A percentile compares a stretch with the other conserved stretches of the same genome.
phyloP scores from a whole-genome alignment of 2,888 invertebrate species.

The Eristalinus aeneus region DNA sequence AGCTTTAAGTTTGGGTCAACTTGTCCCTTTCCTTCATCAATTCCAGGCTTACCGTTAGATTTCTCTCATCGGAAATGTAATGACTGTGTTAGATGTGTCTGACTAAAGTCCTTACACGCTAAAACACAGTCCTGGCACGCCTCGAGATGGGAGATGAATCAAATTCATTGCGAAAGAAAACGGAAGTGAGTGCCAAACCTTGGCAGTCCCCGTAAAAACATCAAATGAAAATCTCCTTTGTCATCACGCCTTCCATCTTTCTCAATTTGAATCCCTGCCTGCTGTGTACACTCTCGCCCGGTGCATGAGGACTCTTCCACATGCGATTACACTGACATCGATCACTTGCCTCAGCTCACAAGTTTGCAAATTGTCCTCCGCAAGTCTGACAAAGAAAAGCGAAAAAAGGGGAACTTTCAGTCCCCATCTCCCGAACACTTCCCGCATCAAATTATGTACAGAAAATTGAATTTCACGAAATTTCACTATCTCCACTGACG shows the following conservation, averaged over 20 bases:
- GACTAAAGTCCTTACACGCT: too few relatives aligned
- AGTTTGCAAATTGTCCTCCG: neutral
- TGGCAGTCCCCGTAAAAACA: too few relatives aligned
- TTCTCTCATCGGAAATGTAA: too few relatives aligned
- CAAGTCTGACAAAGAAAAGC: neutral
- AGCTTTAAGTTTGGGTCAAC: too few relatives aligned
- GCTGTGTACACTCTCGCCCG: neutral
- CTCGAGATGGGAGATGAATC: too few relatives aligned
- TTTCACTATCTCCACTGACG: slow-evolving; percentile 10
- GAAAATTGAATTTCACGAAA: slow-evolving; percentile 35
- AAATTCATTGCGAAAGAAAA: too few relatives aligned
- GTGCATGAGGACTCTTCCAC: neutral
- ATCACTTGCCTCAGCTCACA: neutral
- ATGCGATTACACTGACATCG: neutral
- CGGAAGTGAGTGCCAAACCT: too few relatives aligned
- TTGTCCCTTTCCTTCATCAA: too few relatives aligned
- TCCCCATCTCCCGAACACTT: neutral
- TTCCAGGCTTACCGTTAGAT: too few relatives aligned
- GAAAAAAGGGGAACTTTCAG: neutral
- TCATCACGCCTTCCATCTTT: neutral
- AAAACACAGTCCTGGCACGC: too few relatives aligned
- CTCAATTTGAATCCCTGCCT: neutral
- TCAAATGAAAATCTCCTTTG: too few relatives aligned
- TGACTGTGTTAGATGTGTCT: too few relatives aligned
- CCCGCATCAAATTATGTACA: neutral